Conservation (phyloP, 2,797 vertebrate species). For the Falco cherrug region DNA sequence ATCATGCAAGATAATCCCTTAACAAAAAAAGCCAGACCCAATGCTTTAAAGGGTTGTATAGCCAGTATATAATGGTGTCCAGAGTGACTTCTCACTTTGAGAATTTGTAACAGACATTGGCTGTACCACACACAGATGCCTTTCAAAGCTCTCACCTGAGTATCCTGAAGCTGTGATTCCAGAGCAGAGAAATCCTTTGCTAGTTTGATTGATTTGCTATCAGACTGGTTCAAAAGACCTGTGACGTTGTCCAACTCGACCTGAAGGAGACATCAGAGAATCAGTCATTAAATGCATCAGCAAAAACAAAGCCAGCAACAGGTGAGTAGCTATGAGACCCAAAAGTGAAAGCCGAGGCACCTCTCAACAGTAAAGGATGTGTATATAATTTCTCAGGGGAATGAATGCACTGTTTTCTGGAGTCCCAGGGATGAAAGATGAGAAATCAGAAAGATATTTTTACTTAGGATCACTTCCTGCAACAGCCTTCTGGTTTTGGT, state of each 20-base stretch:
- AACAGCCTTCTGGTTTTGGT: not conserved
- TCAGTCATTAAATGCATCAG: not conserved
- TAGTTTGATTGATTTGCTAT: constrained; percentile 93
- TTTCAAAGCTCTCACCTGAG: constrained; percentile 81
- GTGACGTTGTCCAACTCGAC: constrained; percentile 91
- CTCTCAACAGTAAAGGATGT: not conserved
- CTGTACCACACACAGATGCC: not conserved
- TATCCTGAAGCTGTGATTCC: constrained; percentile 95
- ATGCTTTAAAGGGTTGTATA: not conserved
- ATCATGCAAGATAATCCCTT: not conserved
- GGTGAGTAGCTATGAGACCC: not conserved
- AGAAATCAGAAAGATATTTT: not conserved
- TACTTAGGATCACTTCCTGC: not conserved
- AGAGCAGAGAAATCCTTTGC: constrained; percentile 90
- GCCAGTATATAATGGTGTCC: not conserved
- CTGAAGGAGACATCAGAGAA: constrained; percentile 69
- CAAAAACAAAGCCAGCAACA: not conserved
- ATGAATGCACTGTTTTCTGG: not conserved
- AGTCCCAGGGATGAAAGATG: not conserved
- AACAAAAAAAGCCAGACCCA: not conserved
- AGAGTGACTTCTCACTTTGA: not conserved
- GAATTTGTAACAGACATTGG: not conserved
- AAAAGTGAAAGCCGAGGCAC: not conserved
- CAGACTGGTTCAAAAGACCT: constrained; percentile 84
- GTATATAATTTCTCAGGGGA: not conserved